Base-by-base conservation (phyloP, 1,140 invertebrate species). In the Caenorhabditis brenneri region DNA sequence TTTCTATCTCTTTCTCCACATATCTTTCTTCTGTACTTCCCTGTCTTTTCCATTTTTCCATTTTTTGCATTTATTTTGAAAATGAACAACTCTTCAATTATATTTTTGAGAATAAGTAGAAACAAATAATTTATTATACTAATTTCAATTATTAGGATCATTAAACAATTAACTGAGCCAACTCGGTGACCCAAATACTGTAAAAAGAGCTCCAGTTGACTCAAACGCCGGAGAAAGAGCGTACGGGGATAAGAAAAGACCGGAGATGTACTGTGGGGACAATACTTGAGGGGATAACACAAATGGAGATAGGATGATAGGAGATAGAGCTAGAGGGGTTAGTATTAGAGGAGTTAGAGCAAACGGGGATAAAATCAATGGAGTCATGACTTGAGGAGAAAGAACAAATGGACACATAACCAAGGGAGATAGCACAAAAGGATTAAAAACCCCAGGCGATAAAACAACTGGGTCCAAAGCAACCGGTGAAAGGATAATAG, bases 181-280 rank as follows among this genome's bases (percentile, higher is more conserved):
- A 84, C 88, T 89, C 2, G 88, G 88, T 16, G 88, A 89, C 15
- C 87, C 53, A 31, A 89, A 80, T 31, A 88, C 88, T 48, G 85
- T 69, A 58, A 81, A 87, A 4, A 85, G 65, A 31, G 86, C 85
- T 31, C 89, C 60, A 12, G 83, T 83, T 39, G 84, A 82, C 33
- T 83, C 48, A 60, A 87, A 60, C 16, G 88, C 51, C 7, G 86
- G 86, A 22, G 78, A 55, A 10, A 87, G 74, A n/a, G 81, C 82
- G 55, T 82, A 87, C 16, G 86, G 86, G 49, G 31, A 86, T 2
- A 87, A 83, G 31, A 87, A 69, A 19, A 87, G 55, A 22, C 87
- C 82, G 6, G 74, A 85, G 4, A 87, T 24, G 27, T 69, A 79
- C 27, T 74, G 83, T 19, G 83, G 85, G 22, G 82, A 85, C 12